Conservation (phyloP, 2,113 vertebrate genomes). For the Piliocolobus tephrosceles region DNA sequence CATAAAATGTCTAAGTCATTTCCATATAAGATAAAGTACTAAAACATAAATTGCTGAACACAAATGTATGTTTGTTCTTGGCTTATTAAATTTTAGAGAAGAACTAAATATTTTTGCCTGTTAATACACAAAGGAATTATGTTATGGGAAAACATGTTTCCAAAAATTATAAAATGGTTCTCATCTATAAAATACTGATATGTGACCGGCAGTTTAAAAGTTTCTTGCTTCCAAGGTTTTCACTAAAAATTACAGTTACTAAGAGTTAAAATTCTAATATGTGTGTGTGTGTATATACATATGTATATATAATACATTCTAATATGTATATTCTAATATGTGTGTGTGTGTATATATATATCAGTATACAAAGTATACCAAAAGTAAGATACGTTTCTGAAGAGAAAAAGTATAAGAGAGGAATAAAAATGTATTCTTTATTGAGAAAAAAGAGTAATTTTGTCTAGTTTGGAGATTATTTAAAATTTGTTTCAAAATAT, state of each 20-base stretch:
- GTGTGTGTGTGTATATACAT: too few relatives aligned
- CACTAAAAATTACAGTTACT: neutral
- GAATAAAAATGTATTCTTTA: neutral
- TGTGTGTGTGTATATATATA: neutral
- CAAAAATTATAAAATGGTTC: neutral
- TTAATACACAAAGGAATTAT: neutral
- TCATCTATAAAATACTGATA: neutral
- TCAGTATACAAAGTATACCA: neutral
- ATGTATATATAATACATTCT: too few relatives aligned
- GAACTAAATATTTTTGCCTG: neutral
- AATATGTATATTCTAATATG: too few relatives aligned
- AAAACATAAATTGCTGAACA: neutral
- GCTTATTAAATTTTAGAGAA: neutral
- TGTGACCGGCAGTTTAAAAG: neutral
- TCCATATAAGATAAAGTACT: neutral
- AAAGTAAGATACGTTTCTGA: neutral
- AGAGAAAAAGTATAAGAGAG: neutral
- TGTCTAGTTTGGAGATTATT: neutral
- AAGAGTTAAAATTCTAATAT: neutral
- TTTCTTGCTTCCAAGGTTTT: neutral
- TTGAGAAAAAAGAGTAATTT: neutral
- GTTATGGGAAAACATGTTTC: neutral
- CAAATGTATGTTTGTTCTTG: neutral
- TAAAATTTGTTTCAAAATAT: neutral
- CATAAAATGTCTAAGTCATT: neutral